phyloP scores from a whole-genome alignment of 2,888 invertebrate species.

The Ochropacha duplaris region DNA sequence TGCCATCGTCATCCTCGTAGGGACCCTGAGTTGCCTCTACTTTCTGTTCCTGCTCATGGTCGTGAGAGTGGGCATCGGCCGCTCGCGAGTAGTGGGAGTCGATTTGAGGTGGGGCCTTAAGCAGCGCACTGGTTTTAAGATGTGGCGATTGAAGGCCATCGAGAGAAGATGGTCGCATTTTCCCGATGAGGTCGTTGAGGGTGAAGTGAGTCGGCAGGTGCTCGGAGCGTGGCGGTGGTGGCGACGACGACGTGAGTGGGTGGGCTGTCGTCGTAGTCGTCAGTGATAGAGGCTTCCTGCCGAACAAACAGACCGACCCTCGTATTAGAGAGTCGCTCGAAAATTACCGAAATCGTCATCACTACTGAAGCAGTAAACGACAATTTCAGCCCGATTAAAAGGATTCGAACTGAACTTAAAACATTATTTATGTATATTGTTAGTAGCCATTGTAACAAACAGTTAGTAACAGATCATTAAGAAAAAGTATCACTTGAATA shows the following conservation, averaged over 20 bases:
- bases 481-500: constrained; percentile 39
- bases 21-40: constrained; percentile 84
- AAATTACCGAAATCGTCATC: constrained; percentile 13
- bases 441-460: not conserved
- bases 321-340: constrained; percentile 60
- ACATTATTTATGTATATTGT: not conserved
- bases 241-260: constrained; percentile 81
- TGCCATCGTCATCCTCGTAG: constrained; percentile 82
- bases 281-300: constrained; percentile 81
- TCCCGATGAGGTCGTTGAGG: constrained; percentile 81
- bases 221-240: constrained; percentile 79
- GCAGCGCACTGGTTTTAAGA: constrained; percentile 70
- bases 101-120: constrained; percentile 83
- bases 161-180: constrained; percentile 77
- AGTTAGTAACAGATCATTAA: not conserved
- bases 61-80: constrained; percentile 71
- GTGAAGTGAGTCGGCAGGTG: constrained; percentile 80
- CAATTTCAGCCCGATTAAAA: not conserved
- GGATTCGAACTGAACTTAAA: not conserved
- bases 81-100: constrained; percentile 83
- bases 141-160: constrained; percentile 78
- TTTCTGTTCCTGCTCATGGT: constrained; percentile 67
- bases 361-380: not conserved
- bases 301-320: constrained; percentile 58
- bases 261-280: constrained; percentile 83